Evolutionary conservation across 53 echinoderm and acorn worm species (phyloP).

Genomic region (Paracentrotus lividus): DNA sequence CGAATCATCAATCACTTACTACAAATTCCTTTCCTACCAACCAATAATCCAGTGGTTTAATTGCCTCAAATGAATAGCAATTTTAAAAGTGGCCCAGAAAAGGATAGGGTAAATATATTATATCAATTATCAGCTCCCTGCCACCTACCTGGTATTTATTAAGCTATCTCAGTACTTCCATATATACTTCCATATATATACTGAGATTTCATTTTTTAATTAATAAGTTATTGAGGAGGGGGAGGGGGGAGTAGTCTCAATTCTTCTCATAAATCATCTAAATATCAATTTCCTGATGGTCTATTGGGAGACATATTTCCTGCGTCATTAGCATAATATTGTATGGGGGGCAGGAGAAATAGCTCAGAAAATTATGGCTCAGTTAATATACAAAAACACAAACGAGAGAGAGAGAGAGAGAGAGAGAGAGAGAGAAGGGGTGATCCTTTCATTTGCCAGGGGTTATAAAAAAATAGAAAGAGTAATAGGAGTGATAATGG

Average conservation of each 20-base stretch:
- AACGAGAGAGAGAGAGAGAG: not conserved
- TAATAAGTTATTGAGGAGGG: too few relatives aligned
- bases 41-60: not conserved
- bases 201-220: too few relatives aligned
- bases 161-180: too few relatives aligned
- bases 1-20: conserved; percentile 10
- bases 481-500: not conserved
- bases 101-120: not conserved
- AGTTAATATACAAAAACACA: conserved; percentile 25
- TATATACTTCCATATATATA: too few relatives aligned
- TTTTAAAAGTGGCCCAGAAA: not conserved
- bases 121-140: too few relatives aligned
- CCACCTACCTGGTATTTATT: too few relatives aligned
- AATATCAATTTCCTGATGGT: not conserved
- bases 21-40: not conserved
- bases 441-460: not conserved
- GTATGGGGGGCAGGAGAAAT: not conserved
- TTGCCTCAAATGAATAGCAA: not conserved
- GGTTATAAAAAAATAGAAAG: not conserved
- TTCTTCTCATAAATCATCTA: not conserved
- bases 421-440: not conserved
- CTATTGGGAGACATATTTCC: not conserved
- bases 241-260: too few relatives aligned
- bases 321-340: not conserved
- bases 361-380: not conserved